Evolutionary conservation across 1,140 invertebrate species (phyloP).

Genomic region (Caenorhabditis inopinata): DNA sequence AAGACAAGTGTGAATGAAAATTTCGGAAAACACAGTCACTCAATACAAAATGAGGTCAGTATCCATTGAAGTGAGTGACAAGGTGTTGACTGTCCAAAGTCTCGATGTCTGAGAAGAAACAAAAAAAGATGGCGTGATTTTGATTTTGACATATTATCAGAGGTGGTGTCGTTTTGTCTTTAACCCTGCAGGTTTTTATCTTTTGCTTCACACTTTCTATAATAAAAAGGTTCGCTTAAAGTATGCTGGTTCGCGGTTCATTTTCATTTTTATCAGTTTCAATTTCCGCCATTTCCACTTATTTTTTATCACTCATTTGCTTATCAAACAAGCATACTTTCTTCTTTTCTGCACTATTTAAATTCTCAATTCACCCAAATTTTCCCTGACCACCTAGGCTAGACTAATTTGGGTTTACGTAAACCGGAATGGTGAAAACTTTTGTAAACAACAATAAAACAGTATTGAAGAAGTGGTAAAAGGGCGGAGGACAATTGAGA

Average conservation of each 20-base stretch:
- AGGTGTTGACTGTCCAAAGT: not conserved
- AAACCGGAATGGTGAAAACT: not conserved
- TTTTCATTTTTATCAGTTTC: not conserved
- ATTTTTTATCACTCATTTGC: not conserved
- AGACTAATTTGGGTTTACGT: not conserved
- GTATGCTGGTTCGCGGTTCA: not conserved
- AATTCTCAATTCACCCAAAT: not conserved
- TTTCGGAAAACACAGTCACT: not conserved
- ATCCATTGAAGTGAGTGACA: not conserved
- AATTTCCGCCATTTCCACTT: not conserved
- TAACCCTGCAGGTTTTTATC: not conserved
- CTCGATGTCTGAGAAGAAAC: constrained; percentile 2
- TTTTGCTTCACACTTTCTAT: not conserved
- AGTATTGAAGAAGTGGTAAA: not conserved
- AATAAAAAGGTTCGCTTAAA: not conserved
- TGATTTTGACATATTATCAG: constrained; percentile 10
- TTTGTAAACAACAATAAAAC: not conserved
- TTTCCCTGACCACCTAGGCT: not conserved
- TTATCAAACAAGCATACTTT: not conserved
- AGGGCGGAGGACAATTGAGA: not conserved
- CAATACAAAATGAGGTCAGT: not conserved
- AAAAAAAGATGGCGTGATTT: not conserved
- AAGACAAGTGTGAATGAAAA: too few species aligned
- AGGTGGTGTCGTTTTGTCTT: not conserved
- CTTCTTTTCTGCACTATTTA: not conserved